Evolutionary conservation across 2,113 vertebrate species (phyloP).

Genomic region (Dromas ardeola): DNA sequence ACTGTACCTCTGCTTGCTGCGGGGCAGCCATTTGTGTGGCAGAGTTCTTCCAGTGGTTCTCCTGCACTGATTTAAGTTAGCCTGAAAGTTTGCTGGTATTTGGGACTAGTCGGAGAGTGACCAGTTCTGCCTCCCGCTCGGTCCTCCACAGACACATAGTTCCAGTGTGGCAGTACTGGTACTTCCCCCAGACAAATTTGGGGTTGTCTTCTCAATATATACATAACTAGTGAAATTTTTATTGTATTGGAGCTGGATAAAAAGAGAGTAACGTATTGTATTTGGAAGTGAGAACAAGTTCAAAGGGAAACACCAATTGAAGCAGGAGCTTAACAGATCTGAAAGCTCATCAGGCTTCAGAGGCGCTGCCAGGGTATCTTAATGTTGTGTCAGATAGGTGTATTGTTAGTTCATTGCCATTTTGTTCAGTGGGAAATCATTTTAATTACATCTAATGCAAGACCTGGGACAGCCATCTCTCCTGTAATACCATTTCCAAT

Average conservation of each 20-base stretch:
- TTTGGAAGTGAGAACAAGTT: background rate
- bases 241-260: background rate
- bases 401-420: background rate
- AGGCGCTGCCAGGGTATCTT: background rate
- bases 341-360: background rate
- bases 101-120: background rate
- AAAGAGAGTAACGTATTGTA: background rate
- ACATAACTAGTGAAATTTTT: background rate
- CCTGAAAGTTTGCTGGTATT: background rate
- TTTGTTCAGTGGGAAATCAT: background rate
- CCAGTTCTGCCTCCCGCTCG: background rate
- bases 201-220: background rate
- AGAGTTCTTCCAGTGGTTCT: background rate
- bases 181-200: background rate
- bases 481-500: background rate
- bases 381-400: accelerated
- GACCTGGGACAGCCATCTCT: background rate
- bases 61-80: background rate
- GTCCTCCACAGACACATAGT: background rate
- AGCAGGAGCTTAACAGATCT: background rate
- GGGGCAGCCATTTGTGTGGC: background rate
- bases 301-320: background rate
- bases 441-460: background rate
- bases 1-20: background rate
- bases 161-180: background rate